These are phyloP conservation scores for Torymus texanus DNA, from an alignment of 2,888 invertebrate genomes.

Conservation along the genomic window DNA sequence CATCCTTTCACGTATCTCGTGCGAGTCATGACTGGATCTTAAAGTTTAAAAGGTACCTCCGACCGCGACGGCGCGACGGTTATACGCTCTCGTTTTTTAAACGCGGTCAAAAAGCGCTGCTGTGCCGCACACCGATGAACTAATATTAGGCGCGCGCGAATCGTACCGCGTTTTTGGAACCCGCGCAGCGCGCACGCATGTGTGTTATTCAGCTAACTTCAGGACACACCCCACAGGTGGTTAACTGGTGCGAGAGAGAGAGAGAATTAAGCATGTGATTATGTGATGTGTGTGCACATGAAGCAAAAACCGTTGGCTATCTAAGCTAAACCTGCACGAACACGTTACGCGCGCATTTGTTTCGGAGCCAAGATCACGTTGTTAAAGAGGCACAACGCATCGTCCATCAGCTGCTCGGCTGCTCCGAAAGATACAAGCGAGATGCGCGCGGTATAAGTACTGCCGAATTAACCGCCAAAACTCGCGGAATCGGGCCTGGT, in stretches of 20 bases:
- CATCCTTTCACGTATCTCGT: background rate
- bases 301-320: background rate
- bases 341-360: background rate
- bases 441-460: too few relatives aligned
- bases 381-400: background rate
- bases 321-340: background rate
- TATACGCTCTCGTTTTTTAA: slow-evolving; percentile 31
- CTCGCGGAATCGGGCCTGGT: too few relatives aligned
- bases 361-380: too few relatives aligned
- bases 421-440: too few relatives aligned
- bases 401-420: too few relatives aligned
- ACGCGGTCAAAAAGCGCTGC: slow-evolving; percentile 43
- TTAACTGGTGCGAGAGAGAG: too few relatives aligned
- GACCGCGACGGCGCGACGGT: slow-evolving; percentile 4
- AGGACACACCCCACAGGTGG: slow-evolving; percentile 28
- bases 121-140: background rate
- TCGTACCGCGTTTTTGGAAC: too few relatives aligned
- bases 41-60: slow-evolving; percentile 12
- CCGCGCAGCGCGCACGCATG: slow-evolving; percentile 15
- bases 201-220: slow-evolving; percentile 31
- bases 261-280: background rate
- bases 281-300: background rate
- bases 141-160: background rate
- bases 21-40: slow-evolving; percentile 27
- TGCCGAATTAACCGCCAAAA: too few relatives aligned